Conservation (phyloP, 2,113 vertebrate species). For the Myotis davidii region DNA sequence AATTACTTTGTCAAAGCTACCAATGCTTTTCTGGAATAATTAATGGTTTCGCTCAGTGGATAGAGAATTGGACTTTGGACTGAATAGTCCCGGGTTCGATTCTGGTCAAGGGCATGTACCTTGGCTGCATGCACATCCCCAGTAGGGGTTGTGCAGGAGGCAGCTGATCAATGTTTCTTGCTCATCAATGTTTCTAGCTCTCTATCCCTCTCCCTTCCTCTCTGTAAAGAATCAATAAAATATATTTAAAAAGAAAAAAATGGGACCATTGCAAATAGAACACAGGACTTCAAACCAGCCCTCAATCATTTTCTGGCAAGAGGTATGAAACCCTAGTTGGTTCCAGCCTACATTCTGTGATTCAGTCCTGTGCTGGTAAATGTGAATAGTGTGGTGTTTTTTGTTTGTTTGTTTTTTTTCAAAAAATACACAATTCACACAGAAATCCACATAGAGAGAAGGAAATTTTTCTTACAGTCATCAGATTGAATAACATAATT, state of each 20-base stretch:
- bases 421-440: constrained; percentile 70
- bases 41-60: background rate
- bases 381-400: constrained; percentile 28
- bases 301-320: constrained; percentile 50
- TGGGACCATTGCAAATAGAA: constrained; percentile 39
- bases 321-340: background rate
- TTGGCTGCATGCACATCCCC: no score
- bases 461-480: constrained; percentile 58
- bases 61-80: no score
- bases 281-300: background rate
- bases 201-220: no score
- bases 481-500: constrained; percentile 77
- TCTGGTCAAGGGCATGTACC: no score
- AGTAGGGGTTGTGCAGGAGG: no score
- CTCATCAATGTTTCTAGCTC: no score
- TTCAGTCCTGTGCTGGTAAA: constrained; percentile 58
- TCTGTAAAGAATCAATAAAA: no score
- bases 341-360: constrained; percentile 12
- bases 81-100: no score
- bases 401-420: background rate
- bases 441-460: constrained; percentile 67
- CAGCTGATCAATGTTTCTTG: no score
- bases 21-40: constrained; percentile 56
- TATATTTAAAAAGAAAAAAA: background rate
- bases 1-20: constrained; percentile 75